Base-by-base conservation (phyloP, 2,797 vertebrate species). In the Craterocephalus amniculus region DNA sequence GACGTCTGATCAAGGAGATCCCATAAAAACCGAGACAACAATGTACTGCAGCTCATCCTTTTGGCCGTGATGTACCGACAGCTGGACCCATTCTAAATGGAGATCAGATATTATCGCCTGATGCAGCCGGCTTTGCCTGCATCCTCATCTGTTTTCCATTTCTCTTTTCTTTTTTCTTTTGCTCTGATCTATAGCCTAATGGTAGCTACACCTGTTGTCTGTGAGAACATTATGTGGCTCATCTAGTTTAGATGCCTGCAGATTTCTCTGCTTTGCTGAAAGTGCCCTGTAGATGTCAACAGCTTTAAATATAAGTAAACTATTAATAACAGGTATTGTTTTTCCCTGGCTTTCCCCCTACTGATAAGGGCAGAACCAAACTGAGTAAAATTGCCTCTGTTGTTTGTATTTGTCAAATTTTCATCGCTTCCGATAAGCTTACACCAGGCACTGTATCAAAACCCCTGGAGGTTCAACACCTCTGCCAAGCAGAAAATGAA, bases 161-260 rank as follows among this genome's bases (percentile, higher is more conserved):
- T 59, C 59, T 76, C 48, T 10, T 45, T 24, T 80, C 59, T 59
- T 79, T 59, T 22, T 48, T n/a, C n/a, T n/a, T n/a, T n/a, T n/a
- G n/a, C n/a, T n/a, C n/a, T n/a, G n/a, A n/a, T n/a, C n/a, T n/a
- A n/a, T n/a, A n/a, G n/a, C n/a, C n/a, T n/a, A n/a, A n/a, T n/a
- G n/a, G n/a, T n/a, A n/a, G n/a, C 6, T 34, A 82, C 85, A 83
- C 76, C 83, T 84, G 86, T 71, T 81, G 69, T 54, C 34, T 71
- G 67, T 55, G 74, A 67, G 57, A 66, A 18, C 54, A 20, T 9
- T 29, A 49, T 7, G 29, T 18, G 31, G 31, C 55, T 61, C 20
- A 62, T 43, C 43, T 48, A 64, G 4, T 34, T 62, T 49, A 22
- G 22, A 26, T 10, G 13, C 63, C 63, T 6, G 29, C 11, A 26